Percentiles rank a stretch among this genome's conserved stretches.
These are phyloP conservation scores for Echinometra lucunter DNA, from an alignment of 53 echinoderm and acorn worm species.

Conservation along the genomic window DNA sequence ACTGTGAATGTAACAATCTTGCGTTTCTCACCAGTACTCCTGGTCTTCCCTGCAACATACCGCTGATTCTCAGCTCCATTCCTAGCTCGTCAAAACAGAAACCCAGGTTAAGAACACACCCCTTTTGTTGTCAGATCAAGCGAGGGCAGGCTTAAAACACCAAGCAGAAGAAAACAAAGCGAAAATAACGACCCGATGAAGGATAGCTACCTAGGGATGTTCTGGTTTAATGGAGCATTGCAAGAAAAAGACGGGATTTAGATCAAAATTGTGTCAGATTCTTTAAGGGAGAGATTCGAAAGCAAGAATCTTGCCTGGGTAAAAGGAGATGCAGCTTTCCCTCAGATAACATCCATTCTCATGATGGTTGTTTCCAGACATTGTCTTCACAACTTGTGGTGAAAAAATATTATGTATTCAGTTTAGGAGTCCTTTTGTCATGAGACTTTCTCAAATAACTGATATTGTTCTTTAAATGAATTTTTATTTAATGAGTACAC, in stretches of 20 bases:
- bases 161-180: slow-evolving; percentile 68
- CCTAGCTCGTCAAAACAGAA: slow-evolving; percentile 65
- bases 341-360: not conserved
- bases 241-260: not conserved
- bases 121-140: slow-evolving; percentile 61
- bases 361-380: not conserved
- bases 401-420: not conserved
- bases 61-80: slow-evolving; percentile 4
- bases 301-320: not conserved
- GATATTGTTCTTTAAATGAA: not conserved
- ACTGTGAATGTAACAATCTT: slow-evolving; percentile 55
- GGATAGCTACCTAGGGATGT: slow-evolving; percentile 55
- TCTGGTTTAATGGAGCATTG: slow-evolving; percentile 58
- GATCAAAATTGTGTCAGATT: slow-evolving; percentile 64
- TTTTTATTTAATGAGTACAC: not conserved
- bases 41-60: not conserved
- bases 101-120: slow-evolving; percentile 64
- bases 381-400: not conserved
- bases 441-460: not conserved
- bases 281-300: not conserved
- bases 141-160: slow-evolving; percentile 70
- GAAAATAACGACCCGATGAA: slow-evolving; percentile 60
- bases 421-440: not conserved
- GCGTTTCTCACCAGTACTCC: slow-evolving; percentile 25
- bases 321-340: not conserved